These are phyloP conservation scores for Pollenia amentaria DNA, from an alignment of 2,888 invertebrate species.

Conservation along the genomic window DNA sequence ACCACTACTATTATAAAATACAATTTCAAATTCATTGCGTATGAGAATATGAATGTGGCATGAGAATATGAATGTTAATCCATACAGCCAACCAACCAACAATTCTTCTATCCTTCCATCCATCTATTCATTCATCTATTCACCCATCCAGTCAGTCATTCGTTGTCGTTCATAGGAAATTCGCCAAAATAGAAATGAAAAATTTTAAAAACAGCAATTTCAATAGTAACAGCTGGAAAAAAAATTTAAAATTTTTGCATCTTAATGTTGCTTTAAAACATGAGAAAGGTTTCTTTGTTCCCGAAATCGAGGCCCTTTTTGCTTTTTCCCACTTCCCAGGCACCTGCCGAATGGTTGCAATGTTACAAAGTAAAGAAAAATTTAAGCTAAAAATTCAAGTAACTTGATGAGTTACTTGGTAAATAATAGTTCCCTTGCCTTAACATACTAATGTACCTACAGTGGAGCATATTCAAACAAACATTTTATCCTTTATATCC, in stretches of 20 bases:
- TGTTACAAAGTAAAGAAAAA: constrained; percentile 6
- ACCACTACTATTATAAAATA: constrained; percentile 42
- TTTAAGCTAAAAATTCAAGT: constrained; percentile 1
- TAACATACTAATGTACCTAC: neutral
- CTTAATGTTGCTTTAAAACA: constrained; percentile 19
- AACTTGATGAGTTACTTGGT: neutral
- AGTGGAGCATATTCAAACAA: neutral
- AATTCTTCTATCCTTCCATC: neutral
- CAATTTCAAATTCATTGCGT: constrained; percentile 75
- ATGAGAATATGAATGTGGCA: constrained; percentile 52
- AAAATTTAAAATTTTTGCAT: constrained; percentile 39
- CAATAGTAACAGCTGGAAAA: constrained; percentile 1
- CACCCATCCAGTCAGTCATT: constrained; percentile 43
- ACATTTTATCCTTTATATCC: constrained; percentile 17
- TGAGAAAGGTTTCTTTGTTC: neutral
- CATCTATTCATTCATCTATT: constrained; percentile 22
- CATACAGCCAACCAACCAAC: constrained; percentile 26
- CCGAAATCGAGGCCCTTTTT: neutral
- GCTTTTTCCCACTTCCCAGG: neutral
- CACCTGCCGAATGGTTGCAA: constrained; percentile 22
- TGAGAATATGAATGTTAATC: constrained; percentile 69
- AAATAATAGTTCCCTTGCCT: neutral
- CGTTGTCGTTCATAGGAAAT: constrained; percentile 51
- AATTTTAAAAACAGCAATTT: neutral
- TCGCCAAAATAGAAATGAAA: constrained; percentile 31